Conservation (phyloP, 2,113 vertebrate genomes). For the Sylvilagus bachmani region DNA sequence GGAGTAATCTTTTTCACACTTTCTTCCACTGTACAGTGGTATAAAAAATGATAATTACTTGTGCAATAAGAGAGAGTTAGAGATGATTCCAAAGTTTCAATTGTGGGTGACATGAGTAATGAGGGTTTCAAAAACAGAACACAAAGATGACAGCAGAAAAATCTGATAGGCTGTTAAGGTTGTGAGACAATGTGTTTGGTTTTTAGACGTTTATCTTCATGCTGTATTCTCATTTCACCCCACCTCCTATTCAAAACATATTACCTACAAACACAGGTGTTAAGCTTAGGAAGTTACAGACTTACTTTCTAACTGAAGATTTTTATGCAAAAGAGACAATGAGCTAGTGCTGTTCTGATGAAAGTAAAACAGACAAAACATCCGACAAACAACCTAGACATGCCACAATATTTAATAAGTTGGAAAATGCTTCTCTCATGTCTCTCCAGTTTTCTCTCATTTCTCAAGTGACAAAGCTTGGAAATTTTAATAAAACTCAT, state of each 20-base stretch:
- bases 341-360: neutral
- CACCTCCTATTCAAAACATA: neutral
- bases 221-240: neutral
- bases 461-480: neutral
- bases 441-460: neutral
- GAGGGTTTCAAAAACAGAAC: neutral
- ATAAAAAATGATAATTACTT: neutral
- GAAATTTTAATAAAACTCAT: neutral
- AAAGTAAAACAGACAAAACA: neutral
- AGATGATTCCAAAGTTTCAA: neutral
- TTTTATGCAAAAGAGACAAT: neutral
- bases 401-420: neutral
- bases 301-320: neutral
- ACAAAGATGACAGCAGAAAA: neutral
- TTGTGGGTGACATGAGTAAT: neutral
- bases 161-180: neutral
- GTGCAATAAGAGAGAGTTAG: neutral
- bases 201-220: conserved; percentile 17
- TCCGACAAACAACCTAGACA: neutral
- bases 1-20: neutral
- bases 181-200: neutral
- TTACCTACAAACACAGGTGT: neutral
- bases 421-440: neutral
- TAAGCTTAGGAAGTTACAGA: neutral
- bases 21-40: neutral